A percentile compares a stretch with the other conserved stretches of the same genome.
Conservation (phyloP, 2,888 invertebrate species). For the Cryptus viduatorius region DNA sequence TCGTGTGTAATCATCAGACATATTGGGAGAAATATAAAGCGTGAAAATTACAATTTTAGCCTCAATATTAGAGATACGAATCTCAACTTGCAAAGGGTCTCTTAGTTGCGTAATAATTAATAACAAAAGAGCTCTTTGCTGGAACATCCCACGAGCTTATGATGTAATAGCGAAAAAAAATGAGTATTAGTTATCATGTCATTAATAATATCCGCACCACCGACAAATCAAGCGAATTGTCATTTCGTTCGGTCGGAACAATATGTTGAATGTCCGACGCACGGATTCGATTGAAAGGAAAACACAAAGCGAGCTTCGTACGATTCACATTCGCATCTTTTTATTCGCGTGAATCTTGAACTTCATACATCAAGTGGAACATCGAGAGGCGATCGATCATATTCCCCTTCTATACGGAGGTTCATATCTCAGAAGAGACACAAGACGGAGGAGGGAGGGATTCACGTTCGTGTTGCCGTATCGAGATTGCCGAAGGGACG, state of each 20-base stretch:
- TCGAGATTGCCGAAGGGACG: slow-evolving; percentile 32
- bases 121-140: too few relatives aligned
- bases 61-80: neutral
- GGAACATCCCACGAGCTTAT: too few relatives aligned
- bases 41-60: neutral
- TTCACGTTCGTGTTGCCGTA: neutral
- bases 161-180: too few relatives aligned
- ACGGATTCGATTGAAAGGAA: neutral
- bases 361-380: slow-evolving; percentile 40
- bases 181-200: too few relatives aligned
- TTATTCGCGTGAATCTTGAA: slow-evolving; percentile 6
- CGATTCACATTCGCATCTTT: slow-evolving; percentile 9
- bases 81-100: too few relatives aligned
- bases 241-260: too few relatives aligned
- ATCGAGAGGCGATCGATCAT: slow-evolving; percentile 41
- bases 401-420: slow-evolving; percentile 6
- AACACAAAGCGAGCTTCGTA: neutral
- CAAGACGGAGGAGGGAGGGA: slow-evolving; percentile 9
- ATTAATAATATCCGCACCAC: too few relatives aligned
- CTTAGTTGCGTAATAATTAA: too few relatives aligned
- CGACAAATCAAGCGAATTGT: too few relatives aligned
- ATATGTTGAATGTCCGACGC: too few relatives aligned
- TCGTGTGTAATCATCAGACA: neutral
- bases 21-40: neutral
- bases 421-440: slow-evolving; percentile 1